Base-by-base conservation (phyloP, 2,797 vertebrate genomes). In the Tragelaphus oryx region DNA sequence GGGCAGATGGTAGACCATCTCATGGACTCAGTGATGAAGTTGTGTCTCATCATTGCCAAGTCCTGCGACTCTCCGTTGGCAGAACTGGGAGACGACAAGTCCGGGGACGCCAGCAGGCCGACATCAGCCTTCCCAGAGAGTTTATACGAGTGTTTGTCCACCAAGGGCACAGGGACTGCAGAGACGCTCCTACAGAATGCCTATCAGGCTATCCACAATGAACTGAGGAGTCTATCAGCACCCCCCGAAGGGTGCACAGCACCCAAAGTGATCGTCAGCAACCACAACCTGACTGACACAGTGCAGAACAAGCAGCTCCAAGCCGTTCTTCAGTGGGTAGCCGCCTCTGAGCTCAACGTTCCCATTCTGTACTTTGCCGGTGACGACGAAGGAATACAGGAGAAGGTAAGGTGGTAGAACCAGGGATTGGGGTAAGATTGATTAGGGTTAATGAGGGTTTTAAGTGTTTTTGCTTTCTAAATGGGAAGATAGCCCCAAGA, bases 1-100 rank as follows among this genome's bases (percentile, higher is more conserved):
- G 17, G 92, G 20, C 90, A 97, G 33, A 96, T 98, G 95, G 10
- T 97, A 48, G 96, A 97, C 20, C 93, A 97, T 14, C 80, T 98
- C 62, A 94, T 97, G 68, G 98, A 97, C 59, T 98, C 96, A 0
- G 98, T 97, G 78, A 97, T 97, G 97, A 98, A 98, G 92, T 5
- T 97, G 65, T 98, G 98, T 89, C 96, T 98, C 95, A 96, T 95
- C 55, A 97, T 96, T 71, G 97, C 97, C 92, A 98, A 98, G 92
- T 98, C 97, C 92, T 98, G 97, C 26, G 96, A 98, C 75, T 94
- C 96, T 44, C 89, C 97, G 37, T 88, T 98, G 41, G 90, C 92
- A 84, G 97, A 98, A 30, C 87, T 93, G 6, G 91, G 68, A 65
- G 96, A 96, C 0, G 95, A 97, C 4, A 98, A 97, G 62, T 95